Conservation (phyloP, 1,140 invertebrate genomes). For the Meloidogyne exigua region DNA sequence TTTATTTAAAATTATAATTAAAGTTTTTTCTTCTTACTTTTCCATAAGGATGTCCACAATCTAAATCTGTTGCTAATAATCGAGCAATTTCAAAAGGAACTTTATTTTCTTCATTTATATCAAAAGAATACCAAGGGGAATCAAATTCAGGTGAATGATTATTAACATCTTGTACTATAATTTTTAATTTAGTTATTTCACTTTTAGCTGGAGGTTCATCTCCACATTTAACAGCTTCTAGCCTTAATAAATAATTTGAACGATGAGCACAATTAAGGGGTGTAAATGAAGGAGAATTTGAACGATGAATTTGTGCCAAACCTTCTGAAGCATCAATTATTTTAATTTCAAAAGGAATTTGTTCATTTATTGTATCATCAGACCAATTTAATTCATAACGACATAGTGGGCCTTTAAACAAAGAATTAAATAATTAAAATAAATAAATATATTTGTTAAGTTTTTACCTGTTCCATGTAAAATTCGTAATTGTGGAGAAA, state of each 20-base stretch:
- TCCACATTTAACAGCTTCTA: constrained; percentile 56
- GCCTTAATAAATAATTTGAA: constrained; percentile 41
- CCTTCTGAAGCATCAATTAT: constrained; percentile 54
- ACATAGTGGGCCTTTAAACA: constrained; percentile 55
- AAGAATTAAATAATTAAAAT: not conserved
- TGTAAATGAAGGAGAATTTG: constrained; percentile 4
- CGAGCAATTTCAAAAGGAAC: constrained; percentile 48
- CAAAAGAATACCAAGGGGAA: constrained; percentile 61
- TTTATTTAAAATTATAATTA: not conserved
- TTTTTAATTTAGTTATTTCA: constrained; percentile 52
- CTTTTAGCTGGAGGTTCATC: constrained; percentile 45
- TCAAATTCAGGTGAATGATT: constrained; percentile 63
- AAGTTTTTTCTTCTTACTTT: constrained; percentile 35
- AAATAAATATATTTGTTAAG: constrained; percentile 4
- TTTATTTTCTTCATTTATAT: constrained; percentile 52
- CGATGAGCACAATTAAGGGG: constrained; percentile 54
- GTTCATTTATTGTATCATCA: constrained; percentile 21
- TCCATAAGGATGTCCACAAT: constrained; percentile 62
- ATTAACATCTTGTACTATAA: constrained; percentile 61
- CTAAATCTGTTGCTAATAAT: constrained; percentile 51
- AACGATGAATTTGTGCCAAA: constrained; percentile 48
- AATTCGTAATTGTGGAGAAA: constrained; percentile 59
- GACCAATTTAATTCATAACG: constrained; percentile 51
- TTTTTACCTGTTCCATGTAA: constrained; percentile 57
- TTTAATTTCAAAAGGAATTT: constrained; percentile 51